Evolutionary conservation across 2,797 vertebrate genomes (phyloP), one percentile per base, ranked within the genome.

Genomic region (Pipistrellus pygmaeus): DNA sequence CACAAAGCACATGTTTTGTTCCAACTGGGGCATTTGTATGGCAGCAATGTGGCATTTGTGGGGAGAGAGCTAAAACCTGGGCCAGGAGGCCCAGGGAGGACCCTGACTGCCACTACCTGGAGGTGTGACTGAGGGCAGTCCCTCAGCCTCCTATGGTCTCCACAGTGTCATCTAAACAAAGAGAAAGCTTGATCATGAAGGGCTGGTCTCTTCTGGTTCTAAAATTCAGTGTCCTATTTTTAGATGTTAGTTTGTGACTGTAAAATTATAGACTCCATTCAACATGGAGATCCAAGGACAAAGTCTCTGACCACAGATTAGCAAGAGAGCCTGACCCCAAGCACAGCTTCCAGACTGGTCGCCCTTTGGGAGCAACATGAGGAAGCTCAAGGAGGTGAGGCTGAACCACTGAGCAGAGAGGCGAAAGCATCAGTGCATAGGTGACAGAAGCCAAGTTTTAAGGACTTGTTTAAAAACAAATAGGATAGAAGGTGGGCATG

Each of bases 351-450:
- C 8, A 25, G 25, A 17, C 5, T 23, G 30, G 68, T 30, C 41
- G 41, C 55, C 41, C 17, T 2, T 0, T 3, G 8, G 18, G 44
- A 48, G 38, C 10, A 12, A 38, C 0, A 1, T 12, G 12, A 41
- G 23, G 10, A 11, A 15, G 81, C 8, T 1, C 9, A 23, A n/a
- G 57, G 2, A 13, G 30, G 23, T 14, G 46, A 71, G 15, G 17
- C 27, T 21, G 48, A 86, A 55, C 51, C 25, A 11, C 14, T 23
- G 23, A 55, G 48, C 18, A 53, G 68, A 18, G 80, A 57, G 2
- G 17, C 3, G 23, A 6, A 13, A 23, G 30, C 1, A 12, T 18
- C 48, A 62, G 25, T 30, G 27, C 60, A 21, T 0, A 25, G 4
- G 8, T 18, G 21, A n/a, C 30, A 62, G 44, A 46, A 77, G 53